Percentiles rank a stretch among this genome's conserved stretches.
Evolutionary conservation across 2,888 invertebrate genomes (phyloP).

Genomic region (Hirtodrosophila cameraria): DNA sequence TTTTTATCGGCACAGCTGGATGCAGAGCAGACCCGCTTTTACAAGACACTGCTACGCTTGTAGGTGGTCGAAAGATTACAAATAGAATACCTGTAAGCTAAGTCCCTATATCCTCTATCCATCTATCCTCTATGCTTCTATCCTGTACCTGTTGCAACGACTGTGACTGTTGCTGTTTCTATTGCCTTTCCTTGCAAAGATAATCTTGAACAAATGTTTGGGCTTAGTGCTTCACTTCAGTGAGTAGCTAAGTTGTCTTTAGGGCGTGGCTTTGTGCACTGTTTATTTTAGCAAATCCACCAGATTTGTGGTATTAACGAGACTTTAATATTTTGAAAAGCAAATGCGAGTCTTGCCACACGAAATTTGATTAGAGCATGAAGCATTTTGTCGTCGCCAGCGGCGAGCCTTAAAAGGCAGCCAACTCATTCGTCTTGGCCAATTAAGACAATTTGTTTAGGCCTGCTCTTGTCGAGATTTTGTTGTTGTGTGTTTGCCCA

Average conservation of each 20-base stretch:
- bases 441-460: constrained; percentile 68
- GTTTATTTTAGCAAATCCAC: constrained; percentile 61
- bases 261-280: constrained; percentile 46
- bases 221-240: constrained; percentile 31
- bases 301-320: constrained; percentile 59
- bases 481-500: no score
- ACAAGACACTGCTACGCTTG: constrained; percentile 10
- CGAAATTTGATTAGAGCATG: constrained; percentile 54
- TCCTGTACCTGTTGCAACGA: constrained; percentile 32
- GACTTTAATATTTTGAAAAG: constrained; percentile 46
- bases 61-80: constrained; percentile 55
- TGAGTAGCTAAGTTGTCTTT: constrained; percentile 24
- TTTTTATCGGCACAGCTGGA: constrained; percentile 61
- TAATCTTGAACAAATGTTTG: constrained; percentile 58
- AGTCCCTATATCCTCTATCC: not conserved
- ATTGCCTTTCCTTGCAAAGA: constrained; percentile 23
- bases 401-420: constrained; percentile 52
- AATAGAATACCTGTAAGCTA: constrained; percentile 18
- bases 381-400: constrained; percentile 46
- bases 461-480: constrained; percentile 30
- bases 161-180: not conserved
- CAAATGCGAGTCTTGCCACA: not conserved
- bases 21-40: not conserved
- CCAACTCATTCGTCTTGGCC: constrained; percentile 62
- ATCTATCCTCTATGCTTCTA: no score